Evolutionary conservation across 2,797 vertebrate genomes (phyloP), one percentile per base, ranked within the genome.

Genomic region (Aplochiton taeniatus): DNA sequence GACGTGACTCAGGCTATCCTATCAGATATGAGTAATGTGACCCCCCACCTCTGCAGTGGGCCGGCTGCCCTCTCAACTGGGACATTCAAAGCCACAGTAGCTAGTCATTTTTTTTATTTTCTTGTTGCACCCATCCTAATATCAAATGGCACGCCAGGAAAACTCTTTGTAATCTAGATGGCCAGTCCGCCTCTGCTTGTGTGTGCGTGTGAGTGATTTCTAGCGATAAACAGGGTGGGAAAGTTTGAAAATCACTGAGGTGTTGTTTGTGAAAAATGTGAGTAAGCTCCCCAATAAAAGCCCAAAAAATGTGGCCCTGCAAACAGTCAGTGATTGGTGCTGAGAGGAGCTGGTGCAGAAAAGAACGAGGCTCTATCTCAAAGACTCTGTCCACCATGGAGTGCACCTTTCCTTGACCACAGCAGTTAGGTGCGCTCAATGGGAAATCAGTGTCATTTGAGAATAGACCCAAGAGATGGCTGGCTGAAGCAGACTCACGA

Each of bases 391-490:
- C 20, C 45, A 20, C 42, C 61, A 65, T 66, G 61, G 4, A 61
- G 48, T 68, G 51, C 11, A 63, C 56, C 55, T 18, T 44, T 59
- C 63, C 31, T 58, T 19, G 7, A 52, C 57, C 56, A 48, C 58
- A 19, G 7, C 62, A 73, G 17, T 10, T 41, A 14, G 11, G n/a
- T 5, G 45, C 13, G 61, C 19, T 43, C 4, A 16, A 66, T 58
- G 48, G 72, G 60, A 20, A 68, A 70, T 60, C 45, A 51, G 53
- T 68, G 80, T 84, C 81, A 76, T 88, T 89, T 86, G 82, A 89
- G 86, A 89, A 87, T 84, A 83, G 87, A 83, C 87, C 88, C 81
- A 82, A 81, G 76, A 62, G 80, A 83, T 76, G 76, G 70, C 75
- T 50, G 74, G 79, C 80, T 85, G 68, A 86, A 91, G 88, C 84